These are phyloP conservation scores for Anseranas semipalmata DNA, from an alignment of 2,113 vertebrate species.

Conservation along the genomic window DNA sequence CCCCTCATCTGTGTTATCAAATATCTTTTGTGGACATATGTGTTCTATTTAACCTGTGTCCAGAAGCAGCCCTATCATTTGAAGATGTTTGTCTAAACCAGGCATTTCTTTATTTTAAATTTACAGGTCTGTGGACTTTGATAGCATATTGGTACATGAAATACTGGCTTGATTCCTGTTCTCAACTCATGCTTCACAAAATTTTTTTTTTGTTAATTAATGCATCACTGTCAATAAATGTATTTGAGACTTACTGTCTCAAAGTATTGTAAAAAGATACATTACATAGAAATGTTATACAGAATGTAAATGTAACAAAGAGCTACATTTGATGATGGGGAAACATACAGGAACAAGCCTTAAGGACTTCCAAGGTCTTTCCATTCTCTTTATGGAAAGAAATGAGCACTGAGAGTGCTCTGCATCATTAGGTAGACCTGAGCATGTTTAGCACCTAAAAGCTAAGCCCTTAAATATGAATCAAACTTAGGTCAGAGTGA, in stretches of 20 bases:
- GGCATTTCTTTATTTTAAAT: neutral
- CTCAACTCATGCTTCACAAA: neutral
- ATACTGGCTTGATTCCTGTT: neutral
- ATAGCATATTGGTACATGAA: neutral
- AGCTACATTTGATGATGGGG: neutral
- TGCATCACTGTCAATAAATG: neutral
- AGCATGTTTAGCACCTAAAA: neutral
- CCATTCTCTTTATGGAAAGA: neutral
- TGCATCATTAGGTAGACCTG: neutral
- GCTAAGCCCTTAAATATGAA: neutral
- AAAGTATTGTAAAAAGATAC: neutral
- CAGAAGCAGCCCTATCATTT: neutral
- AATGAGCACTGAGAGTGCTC: neutral
- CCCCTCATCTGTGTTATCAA: neutral
- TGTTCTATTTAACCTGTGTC: neutral
- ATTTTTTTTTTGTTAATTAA: neutral
- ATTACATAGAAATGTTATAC: neutral
- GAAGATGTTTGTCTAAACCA: neutral
- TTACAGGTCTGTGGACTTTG: neutral
- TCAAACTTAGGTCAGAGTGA: neutral
- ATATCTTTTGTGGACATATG: neutral
- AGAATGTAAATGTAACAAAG: neutral
- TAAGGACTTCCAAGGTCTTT: neutral
- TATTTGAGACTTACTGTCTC: neutral
- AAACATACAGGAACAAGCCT: neutral